phyloP scores from a whole-genome alignment of 1,140 invertebrate species.

The Meloidogyne floridensis region DNA sequence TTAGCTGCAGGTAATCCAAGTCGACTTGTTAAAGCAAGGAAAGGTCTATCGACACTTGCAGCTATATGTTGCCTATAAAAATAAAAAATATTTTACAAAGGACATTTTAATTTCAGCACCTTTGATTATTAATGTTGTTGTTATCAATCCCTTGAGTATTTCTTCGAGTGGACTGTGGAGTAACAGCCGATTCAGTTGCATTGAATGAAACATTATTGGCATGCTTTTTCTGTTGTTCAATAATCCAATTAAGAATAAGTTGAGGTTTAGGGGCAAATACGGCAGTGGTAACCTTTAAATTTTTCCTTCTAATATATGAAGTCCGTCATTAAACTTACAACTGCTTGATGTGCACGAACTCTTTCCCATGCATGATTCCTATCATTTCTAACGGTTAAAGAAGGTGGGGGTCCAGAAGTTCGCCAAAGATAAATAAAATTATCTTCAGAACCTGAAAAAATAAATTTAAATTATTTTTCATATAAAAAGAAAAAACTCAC shows the following conservation, averaged over 20 bases:
- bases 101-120: background rate
- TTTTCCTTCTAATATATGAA: background rate
- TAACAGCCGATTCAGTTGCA: background rate
- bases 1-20: constrained; percentile 27
- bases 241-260: constrained; percentile 79
- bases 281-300: constrained; percentile 89
- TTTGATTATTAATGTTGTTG: background rate
- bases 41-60: background rate
- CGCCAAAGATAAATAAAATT: constrained; percentile 74
- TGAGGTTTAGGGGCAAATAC: constrained; percentile 95
- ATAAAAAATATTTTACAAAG: background rate
- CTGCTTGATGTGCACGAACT: constrained; percentile 75
- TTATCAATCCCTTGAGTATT: background rate
- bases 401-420: constrained; percentile 74
- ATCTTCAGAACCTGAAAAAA: constrained; percentile 80
- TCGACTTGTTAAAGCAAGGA: constrained; percentile 1
- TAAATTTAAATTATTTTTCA: constrained; percentile 22
- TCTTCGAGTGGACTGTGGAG: background rate
- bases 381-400: constrained; percentile 87
- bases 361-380: constrained; percentile 97
- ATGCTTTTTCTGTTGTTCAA: constrained; percentile 44
- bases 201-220: background rate
- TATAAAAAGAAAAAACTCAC: constrained; percentile 13
- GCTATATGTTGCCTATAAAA: background rate
- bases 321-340: background rate